Percentiles rank a stretch among this genome's conserved stretches.
Evolutionary conservation across 2,797 vertebrate species (phyloP).

Genomic region (Meriones psammophilus): DNA sequence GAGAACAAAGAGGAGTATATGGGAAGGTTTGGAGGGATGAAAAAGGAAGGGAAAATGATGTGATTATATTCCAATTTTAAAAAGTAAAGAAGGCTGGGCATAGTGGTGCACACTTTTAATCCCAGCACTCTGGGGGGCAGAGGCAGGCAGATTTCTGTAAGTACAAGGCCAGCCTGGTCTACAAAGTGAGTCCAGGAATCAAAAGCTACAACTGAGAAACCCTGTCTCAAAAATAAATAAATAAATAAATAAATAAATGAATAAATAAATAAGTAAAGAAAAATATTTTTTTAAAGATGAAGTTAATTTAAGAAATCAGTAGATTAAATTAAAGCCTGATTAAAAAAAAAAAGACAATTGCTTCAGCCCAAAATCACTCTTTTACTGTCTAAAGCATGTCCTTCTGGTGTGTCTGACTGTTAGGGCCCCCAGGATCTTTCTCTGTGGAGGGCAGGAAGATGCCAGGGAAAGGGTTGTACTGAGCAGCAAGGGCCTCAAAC

Average conservation of each 20-base stretch:
- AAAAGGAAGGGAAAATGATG: not conserved
- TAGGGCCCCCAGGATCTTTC: not conserved
- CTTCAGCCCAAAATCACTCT: conserved; percentile 20
- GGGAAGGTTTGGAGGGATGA: not conserved
- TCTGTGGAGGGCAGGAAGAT: not conserved
- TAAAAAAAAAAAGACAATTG: not conserved
- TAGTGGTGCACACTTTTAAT: too few species aligned
- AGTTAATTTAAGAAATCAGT: not conserved
- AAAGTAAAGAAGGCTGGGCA: not conserved
- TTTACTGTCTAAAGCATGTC: not conserved
- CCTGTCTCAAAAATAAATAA: too few species aligned
- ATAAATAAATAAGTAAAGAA: too few species aligned
- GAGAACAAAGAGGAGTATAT: not conserved
- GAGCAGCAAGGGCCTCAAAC: not conserved
- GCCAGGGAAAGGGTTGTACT: not conserved
- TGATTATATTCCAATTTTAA: not conserved
- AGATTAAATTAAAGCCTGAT: conserved; percentile 5
- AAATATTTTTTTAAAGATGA: not conserved
- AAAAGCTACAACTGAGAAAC: too few species aligned
- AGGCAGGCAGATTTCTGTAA: too few species aligned
- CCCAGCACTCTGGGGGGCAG: too few species aligned
- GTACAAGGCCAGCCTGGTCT: too few species aligned
- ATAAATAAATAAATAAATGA: too few species aligned
- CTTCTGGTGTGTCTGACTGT: conserved; percentile 26
- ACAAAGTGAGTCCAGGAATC: too few species aligned